These are phyloP conservation scores for Columbina picui DNA, from an alignment of 2,113 vertebrate genomes.

Conservation along the genomic window DNA sequence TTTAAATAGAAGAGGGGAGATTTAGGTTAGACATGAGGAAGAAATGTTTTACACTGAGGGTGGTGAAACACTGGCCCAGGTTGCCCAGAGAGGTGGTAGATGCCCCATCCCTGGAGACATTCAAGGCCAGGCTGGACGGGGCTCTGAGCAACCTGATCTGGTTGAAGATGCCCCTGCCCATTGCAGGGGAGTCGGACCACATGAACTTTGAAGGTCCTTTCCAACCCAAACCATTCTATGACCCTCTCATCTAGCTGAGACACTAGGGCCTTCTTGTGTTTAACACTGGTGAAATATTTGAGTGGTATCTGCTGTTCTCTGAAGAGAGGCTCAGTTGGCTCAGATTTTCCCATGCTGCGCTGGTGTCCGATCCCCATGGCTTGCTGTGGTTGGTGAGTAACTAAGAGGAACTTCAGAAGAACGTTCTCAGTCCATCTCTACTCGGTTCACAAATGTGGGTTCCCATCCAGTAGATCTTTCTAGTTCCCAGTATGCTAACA, in stretches of 20 bases:
- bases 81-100: too few species aligned
- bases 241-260: background rate
- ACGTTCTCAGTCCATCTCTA: background rate
- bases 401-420: background rate
- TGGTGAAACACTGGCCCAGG: too few species aligned
- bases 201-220: too few species aligned
- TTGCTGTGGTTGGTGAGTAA: background rate
- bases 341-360: background rate
- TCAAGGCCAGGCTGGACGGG: too few species aligned
- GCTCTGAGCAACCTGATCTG: too few species aligned
- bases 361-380: accelerated
- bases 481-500: background rate
- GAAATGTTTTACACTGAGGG: too few species aligned
- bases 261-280: background rate
- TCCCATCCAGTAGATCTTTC: background rate
- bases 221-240: too few species aligned
- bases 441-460: background rate
- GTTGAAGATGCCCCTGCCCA: too few species aligned
- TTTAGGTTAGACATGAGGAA: too few species aligned
- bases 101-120: too few species aligned
- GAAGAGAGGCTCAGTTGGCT: background rate
- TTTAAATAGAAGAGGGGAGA: too few species aligned
- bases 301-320: background rate
- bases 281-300: background rate
- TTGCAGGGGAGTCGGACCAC: too few species aligned